Evolutionary conservation across 2,797 vertebrate species (phyloP), one percentile per base, ranked within the genome.

Genomic region (Danio albolineatus): DNA sequence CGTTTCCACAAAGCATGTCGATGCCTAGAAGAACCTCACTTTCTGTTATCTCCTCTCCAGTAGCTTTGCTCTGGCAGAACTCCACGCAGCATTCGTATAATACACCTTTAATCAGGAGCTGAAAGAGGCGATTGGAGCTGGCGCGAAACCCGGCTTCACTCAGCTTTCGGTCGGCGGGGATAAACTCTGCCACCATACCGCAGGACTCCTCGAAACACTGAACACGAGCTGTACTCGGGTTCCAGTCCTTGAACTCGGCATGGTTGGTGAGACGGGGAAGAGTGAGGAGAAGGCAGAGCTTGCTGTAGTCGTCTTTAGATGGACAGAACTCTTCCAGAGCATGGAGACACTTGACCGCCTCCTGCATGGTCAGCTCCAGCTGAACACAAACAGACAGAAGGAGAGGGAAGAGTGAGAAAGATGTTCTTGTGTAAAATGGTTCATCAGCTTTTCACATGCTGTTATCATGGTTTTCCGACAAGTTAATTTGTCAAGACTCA

Each of bases 81-180:
- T 99, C 98, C 82, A 99, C 97, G n/a, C 97, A 99, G 90, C 97
- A 99, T 77, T 99, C 98, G 5, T 99, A 99, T 12, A 99, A 94
- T 16, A 99, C 91, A 16, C 98, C 98, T 84, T 99, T 99, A 86
- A 98, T 97, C 7, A 99, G 94, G 10, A 99, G 96, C 91, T 99
- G 98, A 90, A 99, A 99, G 66, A 99, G 94, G 39, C 98, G 95
- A 77, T 99, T 96, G 84, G 89, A 94, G 82, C 97, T 97, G 54
- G 98, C 97, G 90, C 97, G 97, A 91, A 99, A 99, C 48, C 98
- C 98, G 0, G 98, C 98, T 88, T 99, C 98, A 7, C 98, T 99
- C 76, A 99, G 92, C 87, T 99, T 99, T 85, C 98, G 94, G 85
- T 99, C 98, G 0, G 98, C 98, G 0, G 97, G 98, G 72, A 99